Conservation (phyloP, 2,797 vertebrate species). For the Chelidonichthys spinosus region DNA sequence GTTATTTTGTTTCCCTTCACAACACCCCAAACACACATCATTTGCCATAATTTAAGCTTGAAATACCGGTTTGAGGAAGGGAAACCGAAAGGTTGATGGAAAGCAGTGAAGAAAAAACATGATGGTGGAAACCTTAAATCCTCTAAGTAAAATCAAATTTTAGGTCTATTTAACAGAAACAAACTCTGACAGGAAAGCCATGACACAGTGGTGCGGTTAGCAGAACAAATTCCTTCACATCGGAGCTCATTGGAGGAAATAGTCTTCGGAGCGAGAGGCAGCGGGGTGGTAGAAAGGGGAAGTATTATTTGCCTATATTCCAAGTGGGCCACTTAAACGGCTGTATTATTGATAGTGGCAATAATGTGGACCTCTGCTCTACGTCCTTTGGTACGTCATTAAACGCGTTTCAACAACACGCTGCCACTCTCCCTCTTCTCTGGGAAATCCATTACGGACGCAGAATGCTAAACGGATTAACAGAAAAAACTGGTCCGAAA, state of each 20-base stretch:
- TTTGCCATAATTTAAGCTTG: constrained; percentile 81
- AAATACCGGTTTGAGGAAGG: constrained; percentile 80
- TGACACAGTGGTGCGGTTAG: constrained; percentile 74
- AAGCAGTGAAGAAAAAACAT: constrained; percentile 59
- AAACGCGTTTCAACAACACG: constrained; percentile 78
- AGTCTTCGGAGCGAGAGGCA: constrained; percentile 68
- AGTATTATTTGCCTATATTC: constrained; percentile 81
- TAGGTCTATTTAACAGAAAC: constrained; percentile 74
- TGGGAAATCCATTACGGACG: constrained; percentile 82
- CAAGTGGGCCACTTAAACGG: constrained; percentile 82
- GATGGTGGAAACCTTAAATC: constrained; percentile 78
- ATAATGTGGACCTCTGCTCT: constrained; percentile 78
- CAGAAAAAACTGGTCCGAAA: constrained; percentile 68
- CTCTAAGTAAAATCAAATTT: constrained; percentile 76
- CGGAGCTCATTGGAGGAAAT: constrained; percentile 72
- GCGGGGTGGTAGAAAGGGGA: constrained; percentile 74
- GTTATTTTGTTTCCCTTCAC: constrained; percentile 78
- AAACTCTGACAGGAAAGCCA: constrained; percentile 76
- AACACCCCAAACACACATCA: constrained; percentile 78
- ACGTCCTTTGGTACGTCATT: constrained; percentile 78
- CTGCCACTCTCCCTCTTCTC: constrained; percentile 69
- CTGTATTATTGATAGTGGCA: constrained; percentile 83
- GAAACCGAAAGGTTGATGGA: constrained; percentile 78
- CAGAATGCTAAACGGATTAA: constrained; percentile 84
- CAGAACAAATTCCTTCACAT: constrained; percentile 74